Conservation (phyloP, 2,797 vertebrate species). For the Sebastes oblongus region DNA sequence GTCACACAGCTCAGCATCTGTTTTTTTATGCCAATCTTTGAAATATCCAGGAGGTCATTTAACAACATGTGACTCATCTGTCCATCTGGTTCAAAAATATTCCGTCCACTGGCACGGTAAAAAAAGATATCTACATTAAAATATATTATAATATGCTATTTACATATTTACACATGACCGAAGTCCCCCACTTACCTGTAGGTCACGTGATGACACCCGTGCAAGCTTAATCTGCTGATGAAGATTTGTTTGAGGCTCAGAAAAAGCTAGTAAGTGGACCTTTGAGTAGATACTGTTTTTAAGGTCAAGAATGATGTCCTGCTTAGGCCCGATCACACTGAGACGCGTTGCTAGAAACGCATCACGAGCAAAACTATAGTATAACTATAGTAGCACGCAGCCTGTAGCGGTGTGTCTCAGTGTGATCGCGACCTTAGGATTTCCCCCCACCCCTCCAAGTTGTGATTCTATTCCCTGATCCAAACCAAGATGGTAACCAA, state of each 20-base stretch:
- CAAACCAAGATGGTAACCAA: no score
- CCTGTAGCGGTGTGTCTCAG: background rate
- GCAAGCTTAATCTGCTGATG: background rate
- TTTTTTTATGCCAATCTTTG: background rate
- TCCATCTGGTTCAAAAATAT: background rate
- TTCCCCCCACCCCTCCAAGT: background rate
- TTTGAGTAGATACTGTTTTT: background rate
- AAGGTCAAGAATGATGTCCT: background rate
- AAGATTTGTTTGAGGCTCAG: background rate
- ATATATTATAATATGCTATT: background rate
- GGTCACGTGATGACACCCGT: background rate
- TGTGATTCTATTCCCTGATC: no score
- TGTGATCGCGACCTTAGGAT: fast-evolving
- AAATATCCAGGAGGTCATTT: background rate
- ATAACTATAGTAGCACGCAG: background rate
- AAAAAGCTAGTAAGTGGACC: background rate
- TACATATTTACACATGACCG: background rate
- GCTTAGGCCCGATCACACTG: background rate
- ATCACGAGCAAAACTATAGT: fast-evolving
- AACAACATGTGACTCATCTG: background rate
- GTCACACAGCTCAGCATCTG: background rate
- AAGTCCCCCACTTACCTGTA: background rate
- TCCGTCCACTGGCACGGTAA: background rate
- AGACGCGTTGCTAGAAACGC: background rate
- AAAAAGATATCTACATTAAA: background rate